phyloP scores from a whole-genome alignment of 1,140 invertebrate species.

The Trichogramma pretiosum region DNA sequence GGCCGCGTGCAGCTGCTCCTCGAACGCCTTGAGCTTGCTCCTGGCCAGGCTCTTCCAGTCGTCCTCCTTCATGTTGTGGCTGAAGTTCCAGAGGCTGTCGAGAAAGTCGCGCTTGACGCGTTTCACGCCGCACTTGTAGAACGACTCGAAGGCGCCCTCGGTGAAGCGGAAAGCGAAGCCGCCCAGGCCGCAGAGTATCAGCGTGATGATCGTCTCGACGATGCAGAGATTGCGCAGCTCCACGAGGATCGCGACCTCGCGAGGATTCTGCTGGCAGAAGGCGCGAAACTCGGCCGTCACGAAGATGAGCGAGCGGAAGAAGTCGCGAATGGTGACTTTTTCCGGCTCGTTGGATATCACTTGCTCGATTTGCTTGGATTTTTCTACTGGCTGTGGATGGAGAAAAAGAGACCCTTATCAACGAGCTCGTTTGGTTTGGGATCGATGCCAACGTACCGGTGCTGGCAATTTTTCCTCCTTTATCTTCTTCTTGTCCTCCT shows the following conservation, averaged over 20 bases:
- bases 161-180: slow-evolving; percentile 68
- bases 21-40: slow-evolving; percentile 72
- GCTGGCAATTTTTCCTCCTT: slow-evolving; percentile 11
- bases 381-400: too few species aligned
- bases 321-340: slow-evolving; percentile 2
- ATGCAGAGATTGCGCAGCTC: slow-evolving; percentile 59
- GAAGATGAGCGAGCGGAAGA: slow-evolving; percentile 27
- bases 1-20: slow-evolving; percentile 74
- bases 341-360: background rate
- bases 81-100: slow-evolving; percentile 68
- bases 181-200: slow-evolving; percentile 68
- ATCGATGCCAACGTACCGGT: too few species aligned
- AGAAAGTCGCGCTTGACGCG: slow-evolving; percentile 78
- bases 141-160: slow-evolving; percentile 72
- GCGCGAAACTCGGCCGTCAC: slow-evolving; percentile 33
- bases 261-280: slow-evolving; percentile 46
- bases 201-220: slow-evolving; percentile 53
- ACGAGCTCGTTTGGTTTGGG: too few species aligned
- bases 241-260: slow-evolving; percentile 47
- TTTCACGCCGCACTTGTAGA: slow-evolving; percentile 80
- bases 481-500: slow-evolving; percentile 16
- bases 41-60: slow-evolving; percentile 81
- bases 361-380: background rate
- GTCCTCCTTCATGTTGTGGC: slow-evolving; percentile 71
- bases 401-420: too few species aligned